phyloP scores from a whole-genome alignment of 2,888 invertebrate species.

The Platycheirus albimanus region DNA sequence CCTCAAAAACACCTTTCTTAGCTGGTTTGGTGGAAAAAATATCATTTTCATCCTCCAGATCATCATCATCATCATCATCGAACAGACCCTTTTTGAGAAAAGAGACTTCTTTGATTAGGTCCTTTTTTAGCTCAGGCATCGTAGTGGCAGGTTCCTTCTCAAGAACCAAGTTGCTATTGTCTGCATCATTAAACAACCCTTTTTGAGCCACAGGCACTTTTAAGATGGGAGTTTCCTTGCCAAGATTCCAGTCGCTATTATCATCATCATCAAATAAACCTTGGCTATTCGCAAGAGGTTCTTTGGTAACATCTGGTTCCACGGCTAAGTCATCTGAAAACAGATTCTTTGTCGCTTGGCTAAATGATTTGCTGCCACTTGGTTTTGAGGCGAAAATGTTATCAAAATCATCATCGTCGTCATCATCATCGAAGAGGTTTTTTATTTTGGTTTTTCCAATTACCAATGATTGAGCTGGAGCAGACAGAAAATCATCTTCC shows the following conservation, averaged over 20 bases:
- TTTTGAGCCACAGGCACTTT: not conserved
- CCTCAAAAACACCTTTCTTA: not conserved
- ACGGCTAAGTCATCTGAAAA: conserved; percentile 41
- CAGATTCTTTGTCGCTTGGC: conserved; percentile 43
- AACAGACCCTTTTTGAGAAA: conserved; percentile 42
- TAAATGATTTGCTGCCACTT: conserved; percentile 19
- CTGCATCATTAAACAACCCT: not conserved
- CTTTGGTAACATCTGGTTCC: too few species aligned
- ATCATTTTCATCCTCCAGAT: conserved; percentile 33
- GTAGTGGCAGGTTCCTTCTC: not conserved
- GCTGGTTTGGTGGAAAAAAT: conserved; percentile 4
- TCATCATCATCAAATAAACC: too few species aligned
- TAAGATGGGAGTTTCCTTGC: not conserved
- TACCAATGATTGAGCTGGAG: conserved; percentile 3
- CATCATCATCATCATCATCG: conserved; percentile 39
- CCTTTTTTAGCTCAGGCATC: not conserved
- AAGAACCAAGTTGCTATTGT: not conserved
- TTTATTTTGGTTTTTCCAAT: conserved; percentile 21
- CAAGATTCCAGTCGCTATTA: too few species aligned
- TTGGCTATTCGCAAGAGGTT: too few species aligned
- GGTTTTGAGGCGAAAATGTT: conserved; percentile 55
- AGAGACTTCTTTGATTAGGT: not conserved
- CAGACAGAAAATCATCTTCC: conserved; percentile 38
- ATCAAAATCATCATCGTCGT: conserved; percentile 66
- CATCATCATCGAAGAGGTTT: conserved; percentile 65